Conservation (phyloP, 2,888 invertebrate species). For the Acronicta psi region DNA sequence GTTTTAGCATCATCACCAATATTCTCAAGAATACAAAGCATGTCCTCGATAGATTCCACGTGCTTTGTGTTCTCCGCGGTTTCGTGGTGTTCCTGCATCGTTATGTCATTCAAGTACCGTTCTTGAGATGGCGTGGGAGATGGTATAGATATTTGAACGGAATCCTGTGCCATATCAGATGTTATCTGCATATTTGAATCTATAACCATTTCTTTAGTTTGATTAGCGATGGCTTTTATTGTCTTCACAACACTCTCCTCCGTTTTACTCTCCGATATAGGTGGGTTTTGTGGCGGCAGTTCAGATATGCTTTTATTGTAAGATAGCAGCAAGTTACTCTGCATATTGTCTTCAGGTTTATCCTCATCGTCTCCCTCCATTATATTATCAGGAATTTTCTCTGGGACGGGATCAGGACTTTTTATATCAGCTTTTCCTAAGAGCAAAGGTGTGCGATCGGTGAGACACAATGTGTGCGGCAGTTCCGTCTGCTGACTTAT, state of each 20-base stretch:
- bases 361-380: conserved; percentile 86
- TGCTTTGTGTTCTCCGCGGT: conserved; percentile 87
- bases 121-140: conserved; percentile 91
- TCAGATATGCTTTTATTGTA: conserved; percentile 75
- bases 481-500: conserved; percentile 86
- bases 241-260: conserved; percentile 85
- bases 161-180: conserved; percentile 89
- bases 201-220: conserved; percentile 88
- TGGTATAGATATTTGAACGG: conserved; percentile 91
- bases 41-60: conserved; percentile 91
- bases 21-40: conserved; percentile 92
- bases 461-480: conserved; percentile 79
- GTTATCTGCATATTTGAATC: conserved; percentile 88
- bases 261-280: conserved; percentile 63
- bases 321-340: conserved; percentile 73
- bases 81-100: conserved; percentile 89
- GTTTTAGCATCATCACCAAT: conserved; percentile 85
- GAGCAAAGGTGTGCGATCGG: conserved; percentile 80
- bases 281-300: conserved; percentile 61
- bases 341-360: conserved; percentile 80
- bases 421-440: conserved; percentile 85
- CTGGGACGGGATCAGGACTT: conserved; percentile 85
- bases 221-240: conserved; percentile 87
- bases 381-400: conserved; percentile 86
- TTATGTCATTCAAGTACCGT: conserved; percentile 90